These are phyloP conservation scores for Papilio polytes DNA, from an alignment of 1,140 invertebrate species.

Conservation along the genomic window DNA sequence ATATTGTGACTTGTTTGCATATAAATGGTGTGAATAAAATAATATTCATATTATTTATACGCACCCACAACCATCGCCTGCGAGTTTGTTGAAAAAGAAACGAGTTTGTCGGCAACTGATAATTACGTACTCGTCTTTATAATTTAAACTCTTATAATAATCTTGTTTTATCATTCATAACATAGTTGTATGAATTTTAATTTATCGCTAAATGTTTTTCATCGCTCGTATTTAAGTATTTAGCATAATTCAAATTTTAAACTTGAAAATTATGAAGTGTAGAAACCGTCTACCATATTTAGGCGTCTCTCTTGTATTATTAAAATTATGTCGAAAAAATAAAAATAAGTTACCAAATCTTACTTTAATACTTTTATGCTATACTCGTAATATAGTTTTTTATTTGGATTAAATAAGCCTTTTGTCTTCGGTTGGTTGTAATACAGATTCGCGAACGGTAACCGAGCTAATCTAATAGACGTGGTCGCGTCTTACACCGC, in stretches of 20 bases:
- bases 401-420: background rate
- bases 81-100: constrained; percentile 10
- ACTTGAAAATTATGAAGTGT: background rate
- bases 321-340: background rate
- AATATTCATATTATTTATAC: background rate
- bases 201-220: background rate
- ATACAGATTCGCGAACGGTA: constrained; percentile 1
- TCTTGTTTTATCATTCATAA: constrained; percentile 14
- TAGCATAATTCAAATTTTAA: background rate
- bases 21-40: constrained; percentile 5
- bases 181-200: background rate
- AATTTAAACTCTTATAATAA: background rate
- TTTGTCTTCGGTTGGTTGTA: background rate
- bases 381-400: background rate
- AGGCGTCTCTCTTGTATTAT: background rate
- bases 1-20: background rate
- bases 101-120: constrained; percentile 6
- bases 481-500: background rate
- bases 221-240: background rate
- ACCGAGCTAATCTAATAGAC: constrained; percentile 20
- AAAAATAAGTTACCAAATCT: background rate
- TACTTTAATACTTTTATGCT: background rate
- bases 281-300: background rate
- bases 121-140: background rate
- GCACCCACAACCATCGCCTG: background rate